These are phyloP conservation scores for Streptopelia turtur DNA, from an alignment of 2,797 vertebrate species.

Conservation along the genomic window DNA sequence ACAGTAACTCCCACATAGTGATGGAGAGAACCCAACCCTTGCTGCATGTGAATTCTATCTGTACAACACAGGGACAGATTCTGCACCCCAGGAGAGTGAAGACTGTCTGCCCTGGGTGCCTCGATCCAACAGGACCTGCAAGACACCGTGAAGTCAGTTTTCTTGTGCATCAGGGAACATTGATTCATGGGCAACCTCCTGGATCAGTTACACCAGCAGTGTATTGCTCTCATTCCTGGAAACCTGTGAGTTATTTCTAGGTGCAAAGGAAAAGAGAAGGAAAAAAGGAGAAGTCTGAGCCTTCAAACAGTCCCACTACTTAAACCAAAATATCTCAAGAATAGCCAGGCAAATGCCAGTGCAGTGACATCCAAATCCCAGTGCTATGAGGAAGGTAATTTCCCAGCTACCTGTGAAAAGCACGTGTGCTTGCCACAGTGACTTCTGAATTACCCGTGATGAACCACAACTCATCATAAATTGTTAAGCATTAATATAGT, in stretches of 20 bases:
- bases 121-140: neutral
- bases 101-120: neutral
- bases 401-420: neutral
- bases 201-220: neutral
- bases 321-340: neutral
- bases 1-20: rapidly evolving
- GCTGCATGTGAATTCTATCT: neutral
- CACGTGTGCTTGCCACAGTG: neutral
- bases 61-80: neutral
- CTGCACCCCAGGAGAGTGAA: neutral
- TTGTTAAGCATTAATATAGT: neutral
- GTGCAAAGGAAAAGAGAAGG: neutral
- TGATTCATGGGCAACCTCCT: neutral
- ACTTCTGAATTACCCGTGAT: neutral
- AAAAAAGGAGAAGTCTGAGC: neutral
- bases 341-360: neutral
- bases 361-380: neutral
- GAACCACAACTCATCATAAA: neutral
- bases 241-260: neutral
- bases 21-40: rapidly evolving
- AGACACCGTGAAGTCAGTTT: neutral
- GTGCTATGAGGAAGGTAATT: neutral
- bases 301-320: neutral
- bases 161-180: neutral
- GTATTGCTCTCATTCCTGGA: neutral